Percentiles rank a stretch among this genome's conserved stretches.
Conservation (phyloP, 2,888 invertebrate species). For the Latrodectus elegans region DNA sequence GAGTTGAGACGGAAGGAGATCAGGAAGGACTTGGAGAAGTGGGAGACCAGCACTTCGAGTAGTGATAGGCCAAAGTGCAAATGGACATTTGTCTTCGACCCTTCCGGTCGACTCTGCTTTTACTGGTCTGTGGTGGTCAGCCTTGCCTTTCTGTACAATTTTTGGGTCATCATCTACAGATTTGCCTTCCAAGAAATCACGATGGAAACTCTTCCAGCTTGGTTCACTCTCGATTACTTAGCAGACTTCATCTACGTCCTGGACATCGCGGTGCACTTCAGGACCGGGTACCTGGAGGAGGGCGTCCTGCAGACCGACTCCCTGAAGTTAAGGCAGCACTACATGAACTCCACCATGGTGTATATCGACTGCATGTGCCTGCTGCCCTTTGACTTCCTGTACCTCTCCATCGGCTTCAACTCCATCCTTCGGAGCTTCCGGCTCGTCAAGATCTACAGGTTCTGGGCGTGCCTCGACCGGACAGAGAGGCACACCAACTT, state of each 20-base stretch:
- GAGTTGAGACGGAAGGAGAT: slow-evolving; percentile 76
- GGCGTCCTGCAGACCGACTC: slow-evolving; percentile 98
- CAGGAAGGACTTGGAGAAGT: slow-evolving; percentile 74
- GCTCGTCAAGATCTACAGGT: slow-evolving; percentile 96
- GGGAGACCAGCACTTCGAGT: slow-evolving; percentile 74
- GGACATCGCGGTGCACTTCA: slow-evolving; percentile 97
- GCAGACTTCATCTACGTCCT: slow-evolving; percentile 96
- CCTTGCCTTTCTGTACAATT: slow-evolving; percentile 95
- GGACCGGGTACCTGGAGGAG: slow-evolving; percentile 97
- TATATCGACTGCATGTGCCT: slow-evolving; percentile 99
- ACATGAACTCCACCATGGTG: slow-evolving; percentile 98
- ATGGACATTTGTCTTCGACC: slow-evolving; percentile 98
- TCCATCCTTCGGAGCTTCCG: slow-evolving; percentile 96
- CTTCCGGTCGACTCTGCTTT: slow-evolving; percentile 95
- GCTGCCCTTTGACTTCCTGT: slow-evolving; percentile 97
- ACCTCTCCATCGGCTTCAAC: slow-evolving; percentile 94
- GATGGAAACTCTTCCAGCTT: slow-evolving; percentile 88
- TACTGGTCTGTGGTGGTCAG: slow-evolving; percentile 98
- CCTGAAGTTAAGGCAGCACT: slow-evolving; percentile 93
- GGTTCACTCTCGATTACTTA: slow-evolving; percentile 98
- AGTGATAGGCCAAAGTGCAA: slow-evolving; percentile 83
- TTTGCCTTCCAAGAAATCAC: slow-evolving; percentile 98
- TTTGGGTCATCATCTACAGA: slow-evolving; percentile 98
- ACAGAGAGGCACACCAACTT: slow-evolving; percentile 99
- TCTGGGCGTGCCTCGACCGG: slow-evolving; percentile 98